phyloP scores from a whole-genome alignment of 2,113 vertebrate genomes.

The Poicephalus meyeri region DNA sequence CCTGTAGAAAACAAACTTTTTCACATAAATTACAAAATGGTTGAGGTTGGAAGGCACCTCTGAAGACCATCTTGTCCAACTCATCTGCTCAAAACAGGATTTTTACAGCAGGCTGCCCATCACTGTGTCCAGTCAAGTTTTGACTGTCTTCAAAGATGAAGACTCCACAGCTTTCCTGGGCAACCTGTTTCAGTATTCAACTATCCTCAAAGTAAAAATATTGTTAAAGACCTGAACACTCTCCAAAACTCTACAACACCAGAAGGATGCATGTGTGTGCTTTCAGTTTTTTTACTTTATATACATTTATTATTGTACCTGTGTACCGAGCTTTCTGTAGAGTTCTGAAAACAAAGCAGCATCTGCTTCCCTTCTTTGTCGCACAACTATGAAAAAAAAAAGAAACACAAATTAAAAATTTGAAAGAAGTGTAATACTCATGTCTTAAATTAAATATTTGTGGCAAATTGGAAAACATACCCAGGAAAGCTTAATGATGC shows the following conservation, averaged over 20 bases:
- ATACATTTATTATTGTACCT: constrained; percentile 74
- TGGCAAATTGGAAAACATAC: not conserved
- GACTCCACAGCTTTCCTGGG: not conserved
- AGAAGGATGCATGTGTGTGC: not conserved
- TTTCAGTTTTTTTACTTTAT: not conserved
- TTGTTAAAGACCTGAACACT: not conserved
- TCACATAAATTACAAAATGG: not conserved
- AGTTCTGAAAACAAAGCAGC: constrained; percentile 94
- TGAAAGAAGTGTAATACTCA: not conserved
- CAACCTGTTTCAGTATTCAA: not conserved
- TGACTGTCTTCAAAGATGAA: not conserved
- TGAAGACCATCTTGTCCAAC: not conserved
- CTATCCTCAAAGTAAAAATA: not conserved
- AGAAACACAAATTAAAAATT: not conserved
- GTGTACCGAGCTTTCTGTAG: constrained; percentile 93
- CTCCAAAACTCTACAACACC: not conserved
- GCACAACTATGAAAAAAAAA: constrained; percentile 79
- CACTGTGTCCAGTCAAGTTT: not conserved
- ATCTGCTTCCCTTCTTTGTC: constrained; percentile 90
- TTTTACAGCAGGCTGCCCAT: not conserved
- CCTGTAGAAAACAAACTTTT: not conserved
- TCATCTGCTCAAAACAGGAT: not conserved
- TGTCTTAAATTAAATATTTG: not conserved
- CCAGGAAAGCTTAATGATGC: not conserved
- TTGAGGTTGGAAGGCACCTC: not conserved